phyloP scores from a whole-genome alignment of 1,140 invertebrate genomes.

The Drosophila ananassae region DNA sequence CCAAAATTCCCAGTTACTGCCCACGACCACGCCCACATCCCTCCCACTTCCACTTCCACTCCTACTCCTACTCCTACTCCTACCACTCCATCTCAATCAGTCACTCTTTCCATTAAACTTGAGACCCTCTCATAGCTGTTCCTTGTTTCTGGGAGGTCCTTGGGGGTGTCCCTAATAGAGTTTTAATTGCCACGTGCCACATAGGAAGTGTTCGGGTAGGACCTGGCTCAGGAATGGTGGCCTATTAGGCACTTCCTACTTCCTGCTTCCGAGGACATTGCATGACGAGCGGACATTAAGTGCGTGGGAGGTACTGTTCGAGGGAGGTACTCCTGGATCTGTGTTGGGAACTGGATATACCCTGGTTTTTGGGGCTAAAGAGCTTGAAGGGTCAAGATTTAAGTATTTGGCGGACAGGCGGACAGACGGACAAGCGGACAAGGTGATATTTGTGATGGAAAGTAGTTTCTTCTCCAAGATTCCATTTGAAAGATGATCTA shows the following conservation, averaged over 20 bases:
- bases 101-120: background rate
- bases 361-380: background rate
- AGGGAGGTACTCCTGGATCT: background rate
- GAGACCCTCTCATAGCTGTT: background rate
- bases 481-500: too few relatives aligned
- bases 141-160: background rate
- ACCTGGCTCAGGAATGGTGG: constrained; percentile 1
- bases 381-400: too few relatives aligned
- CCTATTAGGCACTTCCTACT: background rate
- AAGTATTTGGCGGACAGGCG: too few relatives aligned
- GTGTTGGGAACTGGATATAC: background rate
- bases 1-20: background rate
- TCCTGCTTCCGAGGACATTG: constrained; percentile 19
- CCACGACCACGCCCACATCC: too few relatives aligned
- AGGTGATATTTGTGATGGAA: too few relatives aligned
- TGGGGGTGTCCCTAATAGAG: constrained; percentile 42
- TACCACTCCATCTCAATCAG: background rate
- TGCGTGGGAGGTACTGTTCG: constrained; percentile 5
- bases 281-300: constrained; percentile 63
- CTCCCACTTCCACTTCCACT: too few relatives aligned
- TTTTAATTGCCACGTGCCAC: constrained; percentile 55
- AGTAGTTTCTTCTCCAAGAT: too few relatives aligned
- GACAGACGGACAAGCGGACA: too few relatives aligned
- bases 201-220: too few relatives aligned
- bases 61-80: too few relatives aligned